A percentile compares a stretch with the other conserved stretches of the same genome.
These are phyloP conservation scores for Lithophane semibrunnea DNA, from an alignment of 2,888 invertebrate genomes.

Conservation along the genomic window DNA sequence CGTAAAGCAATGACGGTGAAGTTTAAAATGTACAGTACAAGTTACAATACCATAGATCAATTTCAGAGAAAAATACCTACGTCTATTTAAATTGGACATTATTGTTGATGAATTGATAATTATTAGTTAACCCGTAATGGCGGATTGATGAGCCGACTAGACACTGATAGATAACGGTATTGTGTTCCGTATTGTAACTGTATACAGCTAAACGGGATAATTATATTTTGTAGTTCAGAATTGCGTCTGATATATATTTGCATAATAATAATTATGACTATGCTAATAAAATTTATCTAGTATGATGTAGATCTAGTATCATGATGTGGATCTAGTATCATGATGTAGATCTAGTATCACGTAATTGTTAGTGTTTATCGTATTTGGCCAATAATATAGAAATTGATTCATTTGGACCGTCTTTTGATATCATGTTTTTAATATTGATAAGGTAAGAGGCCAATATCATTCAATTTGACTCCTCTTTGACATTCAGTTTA, in stretches of 20 bases:
- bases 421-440: background rate
- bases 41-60: background rate
- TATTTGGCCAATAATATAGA: background rate
- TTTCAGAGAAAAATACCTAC: background rate
- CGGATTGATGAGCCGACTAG: conserved; percentile 24
- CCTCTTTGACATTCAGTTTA: no score
- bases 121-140: conserved; percentile 20
- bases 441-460: background rate
- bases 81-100: background rate
- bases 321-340: no score
- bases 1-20: background rate
- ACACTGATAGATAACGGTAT: conserved; percentile 44
- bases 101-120: conserved; percentile 40
- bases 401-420: no score
- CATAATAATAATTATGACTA: no score
- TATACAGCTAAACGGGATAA: conserved; percentile 4
- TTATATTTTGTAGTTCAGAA: background rate
- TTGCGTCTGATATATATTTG: background rate
- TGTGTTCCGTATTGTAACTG: conserved; percentile 21
- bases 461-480: background rate
- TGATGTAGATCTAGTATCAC: no score
- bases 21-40: background rate
- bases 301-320: no score
- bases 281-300: no score
- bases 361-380: background rate